Percentiles rank a stretch among this genome's conserved stretches.
phyloP scores from a whole-genome alignment of 2,113 vertebrate genomes.

The Ondatra zibethicus region DNA sequence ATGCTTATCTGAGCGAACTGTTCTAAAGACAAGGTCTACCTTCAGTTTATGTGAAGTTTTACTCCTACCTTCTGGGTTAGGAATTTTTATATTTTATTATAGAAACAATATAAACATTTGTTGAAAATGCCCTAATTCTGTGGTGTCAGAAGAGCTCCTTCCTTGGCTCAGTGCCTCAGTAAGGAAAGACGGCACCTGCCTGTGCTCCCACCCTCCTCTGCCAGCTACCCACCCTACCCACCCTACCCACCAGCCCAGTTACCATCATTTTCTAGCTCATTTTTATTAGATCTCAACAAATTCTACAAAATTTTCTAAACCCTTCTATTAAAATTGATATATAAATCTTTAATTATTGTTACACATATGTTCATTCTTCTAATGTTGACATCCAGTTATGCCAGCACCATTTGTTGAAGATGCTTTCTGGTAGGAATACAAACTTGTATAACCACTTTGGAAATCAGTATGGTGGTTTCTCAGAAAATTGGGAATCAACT shows the following conservation, averaged over 20 bases:
- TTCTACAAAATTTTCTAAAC: conserved; percentile 12
- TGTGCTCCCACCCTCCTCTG: background rate
- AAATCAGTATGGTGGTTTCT: too few relatives aligned
- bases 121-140: background rate
- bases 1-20: conserved; percentile 27
- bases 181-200: background rate
- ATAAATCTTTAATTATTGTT: background rate
- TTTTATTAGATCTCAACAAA: conserved; percentile 29
- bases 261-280: background rate
- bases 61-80: background rate
- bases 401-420: too few relatives aligned
- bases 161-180: background rate
- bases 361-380: background rate
- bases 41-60: conserved; percentile 6
- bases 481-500: too few relatives aligned
- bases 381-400: too few relatives aligned
- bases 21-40: conserved; percentile 23
- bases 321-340: conserved; percentile 8
- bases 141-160: conserved; percentile 23
- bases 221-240: background rate
- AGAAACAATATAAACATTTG: conserved; percentile 38
- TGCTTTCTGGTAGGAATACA: too few relatives aligned
- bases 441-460: too few relatives aligned
- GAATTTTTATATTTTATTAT: conserved; percentile 29
- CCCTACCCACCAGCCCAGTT: background rate